Percentiles rank a stretch among this genome's conserved stretches.
Evolutionary conservation across 2,888 invertebrate genomes (phyloP).

Genomic region (Rotaria magnacalcarata): DNA sequence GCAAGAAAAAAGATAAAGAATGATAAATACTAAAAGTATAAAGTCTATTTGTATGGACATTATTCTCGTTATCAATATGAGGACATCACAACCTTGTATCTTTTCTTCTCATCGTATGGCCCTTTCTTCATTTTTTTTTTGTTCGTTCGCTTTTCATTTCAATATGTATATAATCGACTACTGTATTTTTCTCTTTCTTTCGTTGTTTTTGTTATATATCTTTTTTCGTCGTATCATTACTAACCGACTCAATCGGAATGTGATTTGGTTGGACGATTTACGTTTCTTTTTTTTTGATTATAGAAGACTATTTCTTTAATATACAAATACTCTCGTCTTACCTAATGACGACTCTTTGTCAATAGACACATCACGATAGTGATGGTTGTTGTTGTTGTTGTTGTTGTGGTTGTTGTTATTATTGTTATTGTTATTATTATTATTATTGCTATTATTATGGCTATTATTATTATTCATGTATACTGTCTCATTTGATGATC

Average conservation of each 20-base stretch:
- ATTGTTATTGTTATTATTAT: neutral
- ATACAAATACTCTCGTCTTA: neutral
- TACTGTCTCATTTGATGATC: neutral
- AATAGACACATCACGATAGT: neutral
- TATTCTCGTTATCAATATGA: constrained; percentile 1
- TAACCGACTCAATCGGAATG: constrained; percentile 1
- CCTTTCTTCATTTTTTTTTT: neutral
- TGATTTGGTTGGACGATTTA: constrained; percentile 29
- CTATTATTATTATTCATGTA: neutral
- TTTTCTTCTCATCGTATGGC: neutral
- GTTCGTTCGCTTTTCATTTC: neutral
- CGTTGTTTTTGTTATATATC: constrained; percentile 1
- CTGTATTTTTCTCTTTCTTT: neutral
- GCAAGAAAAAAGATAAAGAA: neutral
- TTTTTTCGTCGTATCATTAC: constrained; percentile 29
- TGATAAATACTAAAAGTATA: neutral
- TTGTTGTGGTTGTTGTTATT: neutral
- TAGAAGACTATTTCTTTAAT: neutral
- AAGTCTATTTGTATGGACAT: neutral
- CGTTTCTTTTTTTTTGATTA: constrained; percentile 1
- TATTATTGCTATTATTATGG: neutral
- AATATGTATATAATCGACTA: constrained; percentile 3
- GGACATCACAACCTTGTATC: neutral
- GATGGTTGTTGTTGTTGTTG: neutral
- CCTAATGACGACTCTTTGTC: constrained; percentile 24